phyloP scores from a whole-genome alignment of 2,797 vertebrate species.

The Morus bassanus region DNA sequence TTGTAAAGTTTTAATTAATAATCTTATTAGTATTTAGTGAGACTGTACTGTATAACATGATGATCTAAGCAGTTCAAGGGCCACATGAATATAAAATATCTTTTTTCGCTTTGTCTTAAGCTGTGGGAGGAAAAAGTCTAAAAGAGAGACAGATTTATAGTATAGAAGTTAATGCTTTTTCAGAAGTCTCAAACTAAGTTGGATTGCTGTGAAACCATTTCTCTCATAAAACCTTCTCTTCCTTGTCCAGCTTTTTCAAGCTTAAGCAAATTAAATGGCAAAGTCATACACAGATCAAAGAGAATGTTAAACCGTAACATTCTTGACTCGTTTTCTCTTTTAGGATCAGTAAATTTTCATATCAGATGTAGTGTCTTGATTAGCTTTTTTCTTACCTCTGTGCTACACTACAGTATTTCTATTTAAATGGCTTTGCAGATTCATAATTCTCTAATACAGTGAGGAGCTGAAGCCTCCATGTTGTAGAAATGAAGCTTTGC shows the following conservation, averaged over 20 bases:
- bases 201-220: constrained; percentile 5
- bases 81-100: neutral
- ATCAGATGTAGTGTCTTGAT: neutral
- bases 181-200: neutral
- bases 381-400: neutral
- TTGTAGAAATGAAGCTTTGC: neutral
- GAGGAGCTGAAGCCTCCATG: neutral
- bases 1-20: neutral
- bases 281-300: constrained; percentile 16
- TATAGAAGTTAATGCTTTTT: neutral
- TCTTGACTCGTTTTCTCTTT: neutral
- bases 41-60: neutral
- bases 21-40: neutral
- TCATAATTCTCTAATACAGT: neutral
- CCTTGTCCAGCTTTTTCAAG: constrained; percentile 30
- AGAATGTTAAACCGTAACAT: constrained; percentile 2
- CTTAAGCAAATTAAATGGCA: constrained; percentile 44
- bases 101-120: neutral
- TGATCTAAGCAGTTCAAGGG: neutral
- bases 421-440: constrained; percentile 3
- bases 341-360: constrained; percentile 38
- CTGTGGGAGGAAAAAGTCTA: neutral
- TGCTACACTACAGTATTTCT: neutral
- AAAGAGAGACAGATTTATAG: neutral
- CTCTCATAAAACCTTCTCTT: constrained; percentile 14